These are phyloP conservation scores for Zapornia atra DNA, from an alignment of 2,113 vertebrate genomes.

Conservation along the genomic window DNA sequence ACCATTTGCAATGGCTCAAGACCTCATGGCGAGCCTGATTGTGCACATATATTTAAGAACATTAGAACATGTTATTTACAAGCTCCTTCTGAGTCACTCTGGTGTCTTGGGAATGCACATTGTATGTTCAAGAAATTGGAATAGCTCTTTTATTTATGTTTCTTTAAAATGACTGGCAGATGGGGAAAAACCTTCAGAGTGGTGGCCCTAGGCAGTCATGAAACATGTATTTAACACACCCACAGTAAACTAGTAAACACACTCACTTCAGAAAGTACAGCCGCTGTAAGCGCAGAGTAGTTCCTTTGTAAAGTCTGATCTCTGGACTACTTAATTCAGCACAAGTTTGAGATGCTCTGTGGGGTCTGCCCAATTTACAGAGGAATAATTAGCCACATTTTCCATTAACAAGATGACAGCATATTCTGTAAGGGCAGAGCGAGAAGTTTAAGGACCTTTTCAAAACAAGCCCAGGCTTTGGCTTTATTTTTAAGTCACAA, in stretches of 20 bases:
- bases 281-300: not conserved
- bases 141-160: conserved; percentile 59
- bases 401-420: not conserved
- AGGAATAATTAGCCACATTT: not conserved
- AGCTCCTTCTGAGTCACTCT: conserved; percentile 42
- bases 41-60: conserved; percentile 17
- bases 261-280: conserved; percentile 27
- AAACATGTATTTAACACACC: conserved; percentile 61
- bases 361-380: not conserved
- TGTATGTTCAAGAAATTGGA: conserved; percentile 56
- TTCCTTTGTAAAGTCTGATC: not conserved
- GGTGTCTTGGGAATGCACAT: not conserved
- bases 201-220: conserved; percentile 53
- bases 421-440: not conserved
- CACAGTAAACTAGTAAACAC: conserved; percentile 32
- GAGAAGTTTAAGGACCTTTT: not conserved
- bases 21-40: not conserved
- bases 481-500: not conserved
- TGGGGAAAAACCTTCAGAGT: conserved; percentile 61
- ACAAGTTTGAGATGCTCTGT: conserved; percentile 6
- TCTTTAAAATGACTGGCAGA: conserved; percentile 62
- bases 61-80: conserved; percentile 60
- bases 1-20: not conserved
- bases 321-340: conserved; percentile 16
- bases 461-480: not conserved